phyloP scores from a whole-genome alignment of 2,888 invertebrate species.

The Eurytoma californica region DNA sequence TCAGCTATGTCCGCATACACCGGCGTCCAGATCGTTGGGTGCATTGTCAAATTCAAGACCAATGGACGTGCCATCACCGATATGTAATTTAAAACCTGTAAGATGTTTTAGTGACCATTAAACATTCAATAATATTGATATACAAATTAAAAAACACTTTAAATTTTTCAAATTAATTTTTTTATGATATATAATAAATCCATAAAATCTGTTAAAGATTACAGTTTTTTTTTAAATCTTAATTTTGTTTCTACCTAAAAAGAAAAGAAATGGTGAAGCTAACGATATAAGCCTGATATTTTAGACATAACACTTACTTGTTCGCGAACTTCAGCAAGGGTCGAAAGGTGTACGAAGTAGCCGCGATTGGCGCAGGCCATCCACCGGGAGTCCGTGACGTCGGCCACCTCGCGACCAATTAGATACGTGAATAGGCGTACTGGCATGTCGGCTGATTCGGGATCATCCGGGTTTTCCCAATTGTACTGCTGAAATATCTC shows the following conservation, averaged over 20 bases:
- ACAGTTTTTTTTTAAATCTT: no score
- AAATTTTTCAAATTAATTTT: no score
- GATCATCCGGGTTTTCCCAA: slow-evolving; percentile 82
- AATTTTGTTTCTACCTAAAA: no score
- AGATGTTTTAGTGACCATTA: neutral
- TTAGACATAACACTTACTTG: slow-evolving; percentile 78
- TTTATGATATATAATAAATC: no score
- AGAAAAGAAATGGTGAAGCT: no score
- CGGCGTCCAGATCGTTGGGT: slow-evolving; percentile 97
- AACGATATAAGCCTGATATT: neutral
- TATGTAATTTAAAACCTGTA: slow-evolving; percentile 88
- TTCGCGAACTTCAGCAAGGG: slow-evolving; percentile 97
- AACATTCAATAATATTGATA: no score
- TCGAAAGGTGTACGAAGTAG: slow-evolving; percentile 96
- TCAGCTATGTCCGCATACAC: slow-evolving; percentile 96
- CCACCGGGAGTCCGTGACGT: slow-evolving; percentile 95
- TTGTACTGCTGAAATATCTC: slow-evolving; percentile 95
- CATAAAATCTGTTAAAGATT: no score
- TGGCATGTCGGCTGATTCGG: slow-evolving; percentile 79
- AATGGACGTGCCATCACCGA: slow-evolving; percentile 97
- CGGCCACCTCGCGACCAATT: slow-evolving; percentile 92
- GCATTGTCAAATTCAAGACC: slow-evolving; percentile 88
- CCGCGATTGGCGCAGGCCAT: slow-evolving; percentile 99
- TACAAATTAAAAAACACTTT: no score
- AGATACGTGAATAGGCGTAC: slow-evolving; percentile 98